Evolutionary conservation across 2,888 invertebrate genomes (phyloP).

Genomic region (Lamellibrachia satsuma): DNA sequence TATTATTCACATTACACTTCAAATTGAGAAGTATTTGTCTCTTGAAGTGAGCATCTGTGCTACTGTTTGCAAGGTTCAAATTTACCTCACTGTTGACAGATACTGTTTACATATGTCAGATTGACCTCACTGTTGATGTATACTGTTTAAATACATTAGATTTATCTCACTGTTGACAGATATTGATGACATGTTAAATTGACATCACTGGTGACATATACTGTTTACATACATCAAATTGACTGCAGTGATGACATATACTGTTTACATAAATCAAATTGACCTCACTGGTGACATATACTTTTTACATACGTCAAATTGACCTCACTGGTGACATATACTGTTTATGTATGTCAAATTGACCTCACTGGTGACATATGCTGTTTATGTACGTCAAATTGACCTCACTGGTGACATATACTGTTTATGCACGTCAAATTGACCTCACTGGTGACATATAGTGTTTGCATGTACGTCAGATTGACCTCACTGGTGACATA

Average conservation of each 20-base stretch:
- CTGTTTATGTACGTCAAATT: neutral
- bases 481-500: neutral
- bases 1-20: too few species aligned
- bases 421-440: neutral
- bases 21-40: too few species aligned
- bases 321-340: neutral
- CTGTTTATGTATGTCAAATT: neutral
- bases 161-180: too few species aligned
- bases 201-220: too few species aligned
- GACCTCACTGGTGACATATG: neutral
- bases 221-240: too few species aligned
- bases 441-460: neutral
- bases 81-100: too few species aligned
- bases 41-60: too few species aligned
- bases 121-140: too few species aligned
- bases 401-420: neutral
- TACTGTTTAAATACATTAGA: too few species aligned
- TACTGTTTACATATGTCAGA: too few species aligned
- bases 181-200: too few species aligned
- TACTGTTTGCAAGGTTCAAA: too few species aligned
- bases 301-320: neutral
- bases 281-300: neutral
- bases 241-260: neutral
- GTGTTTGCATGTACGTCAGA: neutral
- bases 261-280: neutral